phyloP scores from a whole-genome alignment of 2,113 vertebrate genomes.

The Morone chrysops region DNA sequence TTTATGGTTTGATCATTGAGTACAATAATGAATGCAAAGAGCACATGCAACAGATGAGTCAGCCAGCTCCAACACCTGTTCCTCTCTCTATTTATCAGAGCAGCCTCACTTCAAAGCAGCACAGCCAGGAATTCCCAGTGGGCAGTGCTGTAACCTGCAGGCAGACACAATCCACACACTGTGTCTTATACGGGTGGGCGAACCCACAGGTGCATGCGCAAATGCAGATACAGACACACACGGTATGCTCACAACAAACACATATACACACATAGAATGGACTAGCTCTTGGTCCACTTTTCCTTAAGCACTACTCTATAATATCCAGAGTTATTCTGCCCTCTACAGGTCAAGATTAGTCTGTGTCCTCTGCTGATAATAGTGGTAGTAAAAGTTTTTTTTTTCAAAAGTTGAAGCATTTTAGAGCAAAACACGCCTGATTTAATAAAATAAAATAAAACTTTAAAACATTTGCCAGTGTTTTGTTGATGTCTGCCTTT shows the following conservation, averaged over 20 bases:
- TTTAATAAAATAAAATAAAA: conserved; percentile 35
- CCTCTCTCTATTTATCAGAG: conserved; percentile 49
- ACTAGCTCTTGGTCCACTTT: neutral
- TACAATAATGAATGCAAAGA: conserved; percentile 57
- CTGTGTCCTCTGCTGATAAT: neutral
- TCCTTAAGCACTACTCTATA: neutral
- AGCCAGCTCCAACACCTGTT: conserved; percentile 66
- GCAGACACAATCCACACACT: conserved; percentile 48
- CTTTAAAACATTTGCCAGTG: neutral
- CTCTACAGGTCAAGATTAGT: conserved; percentile 58
- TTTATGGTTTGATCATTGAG: conserved; percentile 25
- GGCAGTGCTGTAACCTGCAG: conserved; percentile 47
- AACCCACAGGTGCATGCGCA: conserved; percentile 1
- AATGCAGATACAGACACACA: conserved; percentile 18
- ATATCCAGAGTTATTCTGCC: conserved; percentile 59
- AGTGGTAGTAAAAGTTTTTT: neutral
- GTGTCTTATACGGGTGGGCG: conserved; percentile 31
- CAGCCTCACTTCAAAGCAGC: conserved; percentile 57
- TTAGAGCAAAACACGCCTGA: neutral
- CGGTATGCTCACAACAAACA: conserved; percentile 10
- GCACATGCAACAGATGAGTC: conserved; percentile 68
- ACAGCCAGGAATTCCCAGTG: conserved; percentile 47
- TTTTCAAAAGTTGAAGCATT: neutral
- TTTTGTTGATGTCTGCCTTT: neutral
- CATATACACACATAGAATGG: neutral